Percentiles rank a stretch among this genome's conserved stretches.
Conservation (phyloP, 2,888 invertebrate species). For the Aspidiotus destructor region DNA sequence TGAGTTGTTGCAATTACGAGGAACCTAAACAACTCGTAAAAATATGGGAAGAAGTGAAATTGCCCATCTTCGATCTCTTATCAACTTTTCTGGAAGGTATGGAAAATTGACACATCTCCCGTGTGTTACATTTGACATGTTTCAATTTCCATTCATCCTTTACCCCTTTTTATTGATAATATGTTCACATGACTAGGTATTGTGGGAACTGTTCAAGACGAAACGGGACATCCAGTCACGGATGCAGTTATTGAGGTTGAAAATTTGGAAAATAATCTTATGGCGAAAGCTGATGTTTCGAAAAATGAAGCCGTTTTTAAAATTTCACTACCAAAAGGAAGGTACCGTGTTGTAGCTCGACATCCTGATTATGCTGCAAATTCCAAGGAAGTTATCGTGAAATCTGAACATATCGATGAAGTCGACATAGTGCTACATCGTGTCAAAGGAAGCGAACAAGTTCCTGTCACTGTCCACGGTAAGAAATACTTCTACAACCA, state of each 20-base stretch:
- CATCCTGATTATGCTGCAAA: too few species aligned
- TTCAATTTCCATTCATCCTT: too few species aligned
- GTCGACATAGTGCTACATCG: too few species aligned
- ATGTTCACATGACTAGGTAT: slow-evolving; percentile 47
- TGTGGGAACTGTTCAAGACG: slow-evolving; percentile 59
- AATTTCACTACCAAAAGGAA: slow-evolving; percentile 58
- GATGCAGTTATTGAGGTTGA: slow-evolving; percentile 61
- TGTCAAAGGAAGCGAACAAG: too few species aligned
- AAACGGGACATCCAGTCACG: slow-evolving; percentile 53
- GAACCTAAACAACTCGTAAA: slow-evolving; percentile 40
- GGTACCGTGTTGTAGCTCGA: slow-evolving; percentile 49
- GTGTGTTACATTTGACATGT: too few species aligned
- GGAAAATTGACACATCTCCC: background rate
- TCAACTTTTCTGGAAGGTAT: slow-evolving; percentile 37
- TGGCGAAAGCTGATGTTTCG: slow-evolving; percentile 51
- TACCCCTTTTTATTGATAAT: background rate
- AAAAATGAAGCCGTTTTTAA: slow-evolving; percentile 62
- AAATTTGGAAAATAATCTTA: slow-evolving; percentile 40
- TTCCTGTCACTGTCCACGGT: too few species aligned
- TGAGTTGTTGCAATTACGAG: slow-evolving; percentile 38
- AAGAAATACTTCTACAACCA: too few species aligned
- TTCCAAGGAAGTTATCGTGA: too few species aligned
- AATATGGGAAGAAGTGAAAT: slow-evolving; percentile 43
- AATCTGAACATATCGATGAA: too few species aligned
- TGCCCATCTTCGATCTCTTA: slow-evolving; percentile 41